Percentiles rank a stretch among this genome's conserved stretches.
These are phyloP conservation scores for Tragelaphus buxtoni DNA, from an alignment of 2,113 vertebrate genomes.

Conservation along the genomic window DNA sequence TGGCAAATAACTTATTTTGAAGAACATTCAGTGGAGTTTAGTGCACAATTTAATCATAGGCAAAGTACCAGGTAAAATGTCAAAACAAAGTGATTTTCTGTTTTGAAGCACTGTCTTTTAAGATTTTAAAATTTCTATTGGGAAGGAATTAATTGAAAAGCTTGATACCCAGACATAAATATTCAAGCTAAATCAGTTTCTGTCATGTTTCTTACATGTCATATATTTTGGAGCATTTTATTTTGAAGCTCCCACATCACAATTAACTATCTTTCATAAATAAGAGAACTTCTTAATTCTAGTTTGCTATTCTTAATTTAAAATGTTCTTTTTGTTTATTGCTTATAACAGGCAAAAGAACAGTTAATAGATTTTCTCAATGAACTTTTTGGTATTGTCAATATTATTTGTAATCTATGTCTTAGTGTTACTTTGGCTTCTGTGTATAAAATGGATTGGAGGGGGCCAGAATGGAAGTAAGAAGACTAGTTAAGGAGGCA, in stretches of 20 bases:
- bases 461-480: not conserved
- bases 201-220: not conserved
- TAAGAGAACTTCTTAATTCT: slow-evolving; percentile 6
- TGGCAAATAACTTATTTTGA: slow-evolving; percentile 16
- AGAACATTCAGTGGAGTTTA: not conserved
- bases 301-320: not conserved
- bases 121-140: not conserved
- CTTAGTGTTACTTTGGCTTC: not conserved
- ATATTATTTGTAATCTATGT: not conserved
- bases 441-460: not conserved
- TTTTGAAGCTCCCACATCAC: not conserved
- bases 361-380: not conserved
- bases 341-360: not conserved
- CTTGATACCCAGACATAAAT: slow-evolving; percentile 63
- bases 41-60: not conserved
- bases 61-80: not conserved
- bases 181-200: slow-evolving; percentile 67
- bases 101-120: not conserved
- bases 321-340: not conserved
- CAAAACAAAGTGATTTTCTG: slow-evolving; percentile 6
- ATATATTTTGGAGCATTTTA: not conserved
- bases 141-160: slow-evolving; percentile 68
- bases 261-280: not conserved
- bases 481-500: not conserved
- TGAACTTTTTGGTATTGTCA: not conserved